These are phyloP conservation scores for Gandaritis pyraliata DNA, from an alignment of 2,888 invertebrate genomes.

Conservation along the genomic window DNA sequence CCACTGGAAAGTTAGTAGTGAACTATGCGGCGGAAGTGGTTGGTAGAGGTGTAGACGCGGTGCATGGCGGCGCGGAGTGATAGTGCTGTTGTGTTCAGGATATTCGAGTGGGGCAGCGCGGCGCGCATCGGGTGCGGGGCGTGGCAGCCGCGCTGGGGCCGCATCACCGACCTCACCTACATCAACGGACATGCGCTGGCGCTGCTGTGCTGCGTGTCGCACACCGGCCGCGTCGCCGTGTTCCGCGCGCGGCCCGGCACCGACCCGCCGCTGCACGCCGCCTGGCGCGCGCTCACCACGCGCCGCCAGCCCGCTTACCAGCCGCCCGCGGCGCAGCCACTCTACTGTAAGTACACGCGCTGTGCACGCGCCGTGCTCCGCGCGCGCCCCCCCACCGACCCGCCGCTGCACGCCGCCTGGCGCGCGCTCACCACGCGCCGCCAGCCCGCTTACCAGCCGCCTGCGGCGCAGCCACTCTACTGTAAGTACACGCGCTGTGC, in stretches of 20 bases:
- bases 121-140: conserved; percentile 87
- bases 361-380: conserved; percentile 86
- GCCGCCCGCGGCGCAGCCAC: conserved; percentile 74
- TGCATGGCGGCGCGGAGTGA: no score
- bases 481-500: conserved; percentile 57
- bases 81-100: conserved; percentile 79
- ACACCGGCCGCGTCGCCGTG: conserved; percentile 90
- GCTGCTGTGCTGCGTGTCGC: conserved; percentile 89
- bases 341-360: conserved; percentile 65
- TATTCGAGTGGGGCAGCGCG: conserved; percentile 93
- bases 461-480: conserved; percentile 74
- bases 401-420: conserved; percentile 92
- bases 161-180: conserved; percentile 92
- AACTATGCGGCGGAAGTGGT: no score
- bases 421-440: conserved; percentile 89
- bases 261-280: conserved; percentile 90
- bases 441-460: conserved; percentile 70
- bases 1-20: no score
- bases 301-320: conserved; percentile 69
- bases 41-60: no score
- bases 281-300: conserved; percentile 94
- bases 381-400: conserved; percentile 93
- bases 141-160: conserved; percentile 82
- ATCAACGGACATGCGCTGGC: conserved; percentile 92
- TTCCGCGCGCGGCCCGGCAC: conserved; percentile 92